Conservation (phyloP, 2,113 vertebrate genomes). For the Furnarius figulus region DNA sequence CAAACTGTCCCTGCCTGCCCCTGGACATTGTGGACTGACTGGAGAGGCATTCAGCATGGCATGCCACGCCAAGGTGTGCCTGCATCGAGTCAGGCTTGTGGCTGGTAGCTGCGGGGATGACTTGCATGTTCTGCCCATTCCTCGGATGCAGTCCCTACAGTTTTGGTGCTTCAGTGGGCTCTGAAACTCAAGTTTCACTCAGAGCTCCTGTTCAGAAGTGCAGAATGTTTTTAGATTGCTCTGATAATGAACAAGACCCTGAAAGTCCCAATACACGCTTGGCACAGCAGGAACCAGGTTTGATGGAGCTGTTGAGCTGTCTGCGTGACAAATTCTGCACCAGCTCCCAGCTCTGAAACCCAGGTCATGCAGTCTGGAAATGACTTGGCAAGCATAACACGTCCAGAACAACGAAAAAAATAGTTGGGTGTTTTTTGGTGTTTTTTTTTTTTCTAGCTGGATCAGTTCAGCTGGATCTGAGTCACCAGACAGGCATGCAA, state of each 20-base stretch:
- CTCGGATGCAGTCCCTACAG: not conserved
- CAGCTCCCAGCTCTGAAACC: not conserved
- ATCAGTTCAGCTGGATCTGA: not conserved
- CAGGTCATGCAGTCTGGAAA: not conserved
- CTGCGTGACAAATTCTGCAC: not conserved
- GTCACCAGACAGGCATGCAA: not conserved
- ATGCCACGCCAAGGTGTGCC: not conserved
- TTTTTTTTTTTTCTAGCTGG: not conserved
- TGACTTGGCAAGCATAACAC: not conserved
- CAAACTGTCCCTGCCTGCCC: not conserved
- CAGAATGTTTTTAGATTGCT: not conserved
- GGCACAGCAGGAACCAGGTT: not conserved
- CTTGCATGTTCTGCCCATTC: not conserved
- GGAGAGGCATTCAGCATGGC: not conserved
- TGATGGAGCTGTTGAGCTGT: not conserved
- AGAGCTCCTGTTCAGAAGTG: not conserved
- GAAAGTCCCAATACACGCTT: not conserved
- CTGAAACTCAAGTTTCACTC: not conserved
- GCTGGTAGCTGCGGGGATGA: not conserved
- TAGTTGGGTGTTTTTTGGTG: no score
- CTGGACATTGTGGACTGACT: rapidly evolving
- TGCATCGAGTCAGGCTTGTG: rapidly evolving
- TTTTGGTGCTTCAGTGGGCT: not conserved
- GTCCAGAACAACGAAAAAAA: not conserved
- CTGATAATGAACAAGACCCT: not conserved